phyloP scores from a whole-genome alignment of 2,888 invertebrate genomes.

The Xylocampa areola region DNA sequence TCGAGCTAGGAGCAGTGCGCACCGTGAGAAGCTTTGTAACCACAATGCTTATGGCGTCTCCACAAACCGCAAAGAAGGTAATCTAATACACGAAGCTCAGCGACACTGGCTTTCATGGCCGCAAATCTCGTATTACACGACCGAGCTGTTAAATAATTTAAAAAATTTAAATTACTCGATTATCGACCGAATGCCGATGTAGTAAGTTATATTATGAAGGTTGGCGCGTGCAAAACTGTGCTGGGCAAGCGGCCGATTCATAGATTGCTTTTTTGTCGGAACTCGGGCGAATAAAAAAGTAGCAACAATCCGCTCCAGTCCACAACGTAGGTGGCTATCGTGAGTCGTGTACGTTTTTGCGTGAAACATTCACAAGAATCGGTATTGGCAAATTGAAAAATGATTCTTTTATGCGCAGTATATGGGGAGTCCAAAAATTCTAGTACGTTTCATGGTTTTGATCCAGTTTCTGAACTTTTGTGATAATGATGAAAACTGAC shows the following conservation, averaged over 20 bases:
- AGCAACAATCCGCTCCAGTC: slow-evolving; percentile 65
- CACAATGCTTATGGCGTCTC: slow-evolving; percentile 86
- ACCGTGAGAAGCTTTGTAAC: slow-evolving; percentile 85
- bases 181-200: slow-evolving; percentile 62
- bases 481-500: slow-evolving; percentile 15
- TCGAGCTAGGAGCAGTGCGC: slow-evolving; percentile 69
- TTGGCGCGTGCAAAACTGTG: slow-evolving; percentile 61
- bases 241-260: slow-evolving; percentile 78
- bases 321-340: slow-evolving; percentile 80
- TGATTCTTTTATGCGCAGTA: slow-evolving; percentile 61
- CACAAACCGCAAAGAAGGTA: slow-evolving; percentile 86
- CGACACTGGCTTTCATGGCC: slow-evolving; percentile 87
- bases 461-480: slow-evolving; percentile 26
- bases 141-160: slow-evolving; percentile 56
- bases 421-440: slow-evolving; percentile 33
- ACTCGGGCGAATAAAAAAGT: slow-evolving; percentile 79
- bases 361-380: slow-evolving; percentile 72
- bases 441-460: slow-evolving; percentile 33
- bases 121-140: slow-evolving; percentile 85
- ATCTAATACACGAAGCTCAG: slow-evolving; percentile 89
- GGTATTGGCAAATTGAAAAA: slow-evolving; percentile 66
- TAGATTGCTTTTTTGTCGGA: slow-evolving; percentile 86
- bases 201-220: slow-evolving; percentile 60
- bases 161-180: slow-evolving; percentile 58
- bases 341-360: slow-evolving; percentile 73